These are phyloP conservation scores for Rallus limicola DNA, from an alignment of 2,113 vertebrate genomes.

Conservation along the genomic window DNA sequence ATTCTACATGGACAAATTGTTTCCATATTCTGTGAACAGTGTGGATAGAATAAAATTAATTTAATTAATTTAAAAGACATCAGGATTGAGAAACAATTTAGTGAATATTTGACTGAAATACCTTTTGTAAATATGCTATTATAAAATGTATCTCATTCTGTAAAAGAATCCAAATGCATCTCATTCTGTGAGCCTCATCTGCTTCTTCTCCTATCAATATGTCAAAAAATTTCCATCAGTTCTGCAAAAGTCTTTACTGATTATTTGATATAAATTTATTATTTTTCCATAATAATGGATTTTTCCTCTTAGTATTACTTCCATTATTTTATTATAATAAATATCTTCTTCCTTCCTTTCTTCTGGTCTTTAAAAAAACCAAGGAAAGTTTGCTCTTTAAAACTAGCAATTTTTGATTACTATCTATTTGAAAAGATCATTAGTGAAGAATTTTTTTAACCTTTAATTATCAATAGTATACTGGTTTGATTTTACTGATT, in stretches of 20 bases:
- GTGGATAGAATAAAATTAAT: slow-evolving; percentile 3
- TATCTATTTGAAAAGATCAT: not conserved
- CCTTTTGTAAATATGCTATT: not conserved
- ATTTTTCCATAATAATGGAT: not conserved
- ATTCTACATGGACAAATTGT: slow-evolving; percentile 28
- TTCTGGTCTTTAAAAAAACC: not conserved
- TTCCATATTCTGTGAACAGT: not conserved
- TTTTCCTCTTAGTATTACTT: not conserved
- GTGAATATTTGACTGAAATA: not conserved
- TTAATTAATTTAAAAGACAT: slow-evolving; percentile 9
- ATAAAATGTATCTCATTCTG: slow-evolving; percentile 1
- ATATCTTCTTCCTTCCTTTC: not conserved
- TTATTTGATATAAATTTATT: not conserved
- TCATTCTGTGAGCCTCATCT: not conserved
- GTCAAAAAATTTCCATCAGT: not conserved
- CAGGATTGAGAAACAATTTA: slow-evolving; percentile 22
- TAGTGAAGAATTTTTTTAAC: not conserved
- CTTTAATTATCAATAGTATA: not conserved
- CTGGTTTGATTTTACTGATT: not conserved
- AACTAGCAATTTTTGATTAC: not conserved
- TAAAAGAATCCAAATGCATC: not conserved
- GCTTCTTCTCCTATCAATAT: not conserved
- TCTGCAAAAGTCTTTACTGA: not conserved
- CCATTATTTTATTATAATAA: not conserved
- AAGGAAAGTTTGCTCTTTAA: not conserved